Base-by-base conservation (phyloP, 2,113 vertebrate species). In the Sturnira hondurensis region DNA sequence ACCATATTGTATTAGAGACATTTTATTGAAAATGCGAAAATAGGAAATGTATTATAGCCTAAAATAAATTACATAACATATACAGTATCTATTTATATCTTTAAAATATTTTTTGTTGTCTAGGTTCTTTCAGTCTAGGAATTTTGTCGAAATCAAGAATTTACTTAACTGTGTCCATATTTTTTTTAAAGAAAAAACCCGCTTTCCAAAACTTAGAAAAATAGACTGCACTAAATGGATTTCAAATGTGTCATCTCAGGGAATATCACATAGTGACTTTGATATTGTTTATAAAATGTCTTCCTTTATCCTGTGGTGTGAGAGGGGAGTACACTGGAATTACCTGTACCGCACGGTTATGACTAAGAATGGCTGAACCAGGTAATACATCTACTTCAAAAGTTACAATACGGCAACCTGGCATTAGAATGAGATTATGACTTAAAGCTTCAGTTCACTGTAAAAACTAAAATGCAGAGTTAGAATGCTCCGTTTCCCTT, bases 41-140 rank as follows among this genome's bases (percentile, higher is more conserved):
- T 98, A 98, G 97, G 98, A 98, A 98, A 98, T 95, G 74, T 98
- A 97, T 89, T 97, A 97, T 98, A 98, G 97, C 97, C 98, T 98
- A 98, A 98, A 98, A 98, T 98, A 98, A 99, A 99, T 98, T 98
- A 98, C 98, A 98, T 98, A 98, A 96, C 98, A 98, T 98, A 98
- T 98, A 98, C 98, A 98, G 97, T 98, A 98, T 98, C 98, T 97
- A 98, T 98, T 98, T 98, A 98, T 97, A 98, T 95, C 96, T 98
- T 98, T 98, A 97, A 98, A 98, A 98, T 98, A 97, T 96, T 96
- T 96, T 56, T 61, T 97, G 92, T 92, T 96, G 89, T 97, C 97
- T 98, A 98, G 95, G 94, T 98, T 98, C 97, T 96, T 97, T 98
- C 98, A 91, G 77, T 98, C 98, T 97, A 97, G 90, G 94, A 97